Conservation (phyloP, 2,797 vertebrate species). For the Enoplosus armatus region DNA sequence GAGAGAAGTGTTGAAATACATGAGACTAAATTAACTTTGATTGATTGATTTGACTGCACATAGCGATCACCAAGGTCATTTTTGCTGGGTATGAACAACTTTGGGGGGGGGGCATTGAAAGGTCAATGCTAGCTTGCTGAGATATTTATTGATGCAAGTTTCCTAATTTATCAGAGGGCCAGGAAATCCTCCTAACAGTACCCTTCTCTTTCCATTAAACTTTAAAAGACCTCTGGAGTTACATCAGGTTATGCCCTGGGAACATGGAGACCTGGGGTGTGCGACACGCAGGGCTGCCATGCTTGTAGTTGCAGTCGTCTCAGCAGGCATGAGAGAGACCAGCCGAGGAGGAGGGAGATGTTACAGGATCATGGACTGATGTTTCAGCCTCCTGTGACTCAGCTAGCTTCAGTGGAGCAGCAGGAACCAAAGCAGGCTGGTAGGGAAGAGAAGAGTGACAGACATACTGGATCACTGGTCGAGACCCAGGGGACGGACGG, state of each 20-base stretch:
- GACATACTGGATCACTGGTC: conserved; percentile 20
- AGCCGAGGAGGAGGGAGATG: conserved; percentile 44
- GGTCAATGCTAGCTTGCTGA: conserved; percentile 14
- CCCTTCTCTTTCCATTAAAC: conserved; percentile 59
- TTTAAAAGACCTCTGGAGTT: conserved; percentile 59
- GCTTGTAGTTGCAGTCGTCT: conserved; percentile 60
- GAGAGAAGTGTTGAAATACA: background rate
- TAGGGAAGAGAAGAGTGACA: conserved; percentile 21
- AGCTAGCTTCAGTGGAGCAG: conserved; percentile 37
- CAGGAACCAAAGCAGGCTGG: conserved; percentile 25
- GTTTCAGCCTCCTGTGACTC: conserved; percentile 48
- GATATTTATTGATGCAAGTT: conserved; percentile 22
- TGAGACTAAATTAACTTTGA: background rate
- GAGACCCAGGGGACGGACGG: background rate
- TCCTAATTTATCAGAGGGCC: conserved; percentile 24
- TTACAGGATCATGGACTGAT: conserved; percentile 42
- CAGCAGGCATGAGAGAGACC: conserved; percentile 60
- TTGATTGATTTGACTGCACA: background rate
- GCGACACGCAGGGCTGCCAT: conserved; percentile 41
- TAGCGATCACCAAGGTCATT: background rate
- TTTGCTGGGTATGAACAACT: background rate
- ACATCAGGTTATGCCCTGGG: conserved; percentile 53
- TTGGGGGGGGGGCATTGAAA: background rate
- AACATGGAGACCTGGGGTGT: conserved; percentile 56
- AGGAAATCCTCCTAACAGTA: conserved; percentile 22